Percentiles rank a stretch among this genome's conserved stretches.
Evolutionary conservation across 1,140 invertebrate species (phyloP).

Genomic region (Camponotus pennsylvanicus): DNA sequence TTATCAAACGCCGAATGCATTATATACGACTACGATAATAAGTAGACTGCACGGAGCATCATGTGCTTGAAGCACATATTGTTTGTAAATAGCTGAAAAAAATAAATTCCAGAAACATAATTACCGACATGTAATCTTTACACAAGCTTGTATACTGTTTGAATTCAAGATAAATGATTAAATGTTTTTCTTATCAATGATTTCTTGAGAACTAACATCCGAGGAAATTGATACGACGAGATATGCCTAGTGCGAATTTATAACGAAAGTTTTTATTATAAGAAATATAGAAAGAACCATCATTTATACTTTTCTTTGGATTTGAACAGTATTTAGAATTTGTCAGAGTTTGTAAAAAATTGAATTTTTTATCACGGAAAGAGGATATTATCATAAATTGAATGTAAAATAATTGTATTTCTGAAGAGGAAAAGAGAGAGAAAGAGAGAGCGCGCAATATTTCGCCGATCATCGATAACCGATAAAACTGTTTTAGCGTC

Average conservation of each 20-base stretch:
- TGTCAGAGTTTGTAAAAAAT: background rate
- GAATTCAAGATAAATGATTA: background rate
- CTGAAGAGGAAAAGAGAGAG: background rate
- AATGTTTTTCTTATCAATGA: background rate
- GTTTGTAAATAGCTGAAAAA: background rate
- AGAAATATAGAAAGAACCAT: background rate
- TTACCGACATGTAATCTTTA: background rate
- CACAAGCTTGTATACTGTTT: too few relatives aligned
- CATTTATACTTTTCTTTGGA: background rate
- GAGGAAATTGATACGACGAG: background rate
- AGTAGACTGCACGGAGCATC: background rate
- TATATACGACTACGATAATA: background rate
- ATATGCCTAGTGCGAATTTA: background rate
- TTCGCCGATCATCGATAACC: constrained; percentile 31
- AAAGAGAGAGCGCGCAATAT: background rate
- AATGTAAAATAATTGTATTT: constrained; percentile 7
- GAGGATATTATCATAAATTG: background rate
- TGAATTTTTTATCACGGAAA: background rate
- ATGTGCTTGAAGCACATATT: background rate
- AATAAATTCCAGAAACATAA: background rate
- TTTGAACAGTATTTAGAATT: background rate
- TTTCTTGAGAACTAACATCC: background rate
- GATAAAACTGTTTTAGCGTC: constrained; percentile 7
- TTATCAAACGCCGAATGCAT: background rate
- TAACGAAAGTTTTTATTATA: background rate